Evolutionary conservation across 2,888 invertebrate species (phyloP).

Genomic region (Limnephilus marmoratus): DNA sequence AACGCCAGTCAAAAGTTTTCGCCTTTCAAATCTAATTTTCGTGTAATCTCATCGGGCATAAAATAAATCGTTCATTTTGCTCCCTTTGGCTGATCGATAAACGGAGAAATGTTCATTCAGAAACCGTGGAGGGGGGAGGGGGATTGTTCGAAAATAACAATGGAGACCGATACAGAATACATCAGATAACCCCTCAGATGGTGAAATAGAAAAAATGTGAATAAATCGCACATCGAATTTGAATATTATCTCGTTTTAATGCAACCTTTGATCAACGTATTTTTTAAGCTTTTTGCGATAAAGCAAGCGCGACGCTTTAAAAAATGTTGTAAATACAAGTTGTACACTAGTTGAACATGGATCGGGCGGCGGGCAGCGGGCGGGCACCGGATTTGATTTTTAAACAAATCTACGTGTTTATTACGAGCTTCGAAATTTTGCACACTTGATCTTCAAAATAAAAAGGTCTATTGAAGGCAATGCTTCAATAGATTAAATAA

Average conservation of each 20-base stretch:
- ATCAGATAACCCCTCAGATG: background rate
- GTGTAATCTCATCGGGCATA: slow-evolving; percentile 32
- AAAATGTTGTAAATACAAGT: too few species aligned
- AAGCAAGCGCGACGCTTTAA: too few species aligned
- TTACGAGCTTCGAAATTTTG: too few species aligned
- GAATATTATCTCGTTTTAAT: background rate
- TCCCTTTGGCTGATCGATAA: slow-evolving; percentile 38
- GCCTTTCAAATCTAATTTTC: slow-evolving; percentile 41
- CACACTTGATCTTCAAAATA: too few species aligned
- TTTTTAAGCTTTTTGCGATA: background rate
- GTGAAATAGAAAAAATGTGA: background rate
- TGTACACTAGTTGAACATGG: too few species aligned
- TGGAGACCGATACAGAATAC: background rate
- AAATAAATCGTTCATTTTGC: slow-evolving; percentile 42
- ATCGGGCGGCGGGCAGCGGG: too few species aligned
- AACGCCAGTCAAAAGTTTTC: slow-evolving; percentile 24
- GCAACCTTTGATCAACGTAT: too few species aligned
- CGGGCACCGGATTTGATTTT: too few species aligned
- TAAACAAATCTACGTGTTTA: too few species aligned
- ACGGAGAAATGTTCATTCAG: slow-evolving; percentile 50
- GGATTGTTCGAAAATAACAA: background rate
- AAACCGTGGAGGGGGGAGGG: background rate
- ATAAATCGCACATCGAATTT: background rate
- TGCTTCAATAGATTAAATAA: too few species aligned
- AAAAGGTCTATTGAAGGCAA: too few species aligned